Base-by-base conservation (phyloP, 2,797 vertebrate species). In the Vireo griseus region DNA sequence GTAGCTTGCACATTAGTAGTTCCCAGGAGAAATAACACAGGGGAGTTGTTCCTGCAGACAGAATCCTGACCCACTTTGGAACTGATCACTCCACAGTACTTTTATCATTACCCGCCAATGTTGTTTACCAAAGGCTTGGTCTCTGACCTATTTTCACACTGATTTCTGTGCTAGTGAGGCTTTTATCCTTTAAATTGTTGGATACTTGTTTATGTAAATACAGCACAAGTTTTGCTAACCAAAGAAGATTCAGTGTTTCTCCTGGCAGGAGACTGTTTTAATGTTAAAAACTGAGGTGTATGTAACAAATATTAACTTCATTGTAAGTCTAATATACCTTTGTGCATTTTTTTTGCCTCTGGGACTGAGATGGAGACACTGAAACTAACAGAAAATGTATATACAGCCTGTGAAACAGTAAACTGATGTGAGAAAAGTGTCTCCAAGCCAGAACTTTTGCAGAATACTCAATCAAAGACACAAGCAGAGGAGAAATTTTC, bases 21-120 rank as follows among this genome's bases (percentile, higher is more conserved):
- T 29, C 24, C 0, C 55, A 68, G 78, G 19, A 80, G 62, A 45
- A 92, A 78, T 68, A 77, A 58, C 51, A 15, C 51, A 5, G 0
- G 81, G 51, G 67, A 35, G 65, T 42, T 90, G 54, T 12, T 94
- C 59, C 42, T 78, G 87, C 86, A 68, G 66, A 86, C 8, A 31
- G 81, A 88, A 86, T 86, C 87, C 91, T 95, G 95, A 96, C 95
- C 91, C 95, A 95, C 79, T 96, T 96, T 95, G 85, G 79, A 90
- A 69, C 61, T 15, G 91, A 95, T 94, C 85, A 68, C 45, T 90
- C 85, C 58, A 51, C 55, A 35, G 66, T 25, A 90, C 76, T 95
- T 92, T 88, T 51, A 90, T 94, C 94, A 69, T 84, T 78, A 54
- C 75, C 47, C 0, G 2, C 50, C 68, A 78, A 26, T 1, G 76